Evolutionary conservation across 2,113 vertebrate species (phyloP).

Genomic region (Choloepus hoffmanni): DNA sequence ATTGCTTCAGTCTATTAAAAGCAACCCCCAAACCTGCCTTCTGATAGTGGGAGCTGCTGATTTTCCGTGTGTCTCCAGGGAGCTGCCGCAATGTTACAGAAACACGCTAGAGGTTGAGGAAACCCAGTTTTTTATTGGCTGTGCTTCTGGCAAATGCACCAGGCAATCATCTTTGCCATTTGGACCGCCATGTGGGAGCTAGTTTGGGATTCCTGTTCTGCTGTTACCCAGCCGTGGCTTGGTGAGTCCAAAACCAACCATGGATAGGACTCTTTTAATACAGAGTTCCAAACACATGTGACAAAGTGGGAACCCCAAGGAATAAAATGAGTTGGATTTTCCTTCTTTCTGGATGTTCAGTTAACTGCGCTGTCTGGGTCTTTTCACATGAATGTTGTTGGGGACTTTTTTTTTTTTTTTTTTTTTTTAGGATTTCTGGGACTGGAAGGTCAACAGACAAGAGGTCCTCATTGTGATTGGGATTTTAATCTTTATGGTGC

Average conservation of each 20-base stretch:
- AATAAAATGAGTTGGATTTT: constrained; percentile 58
- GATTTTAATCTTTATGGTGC: constrained; percentile 72
- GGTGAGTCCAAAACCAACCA: constrained; percentile 62
- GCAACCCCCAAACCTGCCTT: constrained; percentile 72
- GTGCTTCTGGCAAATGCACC: constrained; percentile 43
- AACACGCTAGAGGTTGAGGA: constrained; percentile 76
- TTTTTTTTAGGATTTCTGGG: background rate
- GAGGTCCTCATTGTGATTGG: constrained; percentile 67
- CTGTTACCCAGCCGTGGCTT: constrained; percentile 67
- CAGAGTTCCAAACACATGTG: constrained; percentile 42
- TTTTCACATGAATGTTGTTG: constrained; percentile 68
- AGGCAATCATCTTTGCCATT: constrained; percentile 55
- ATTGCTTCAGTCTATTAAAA: constrained; percentile 77
- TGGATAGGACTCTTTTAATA: constrained; percentile 36
- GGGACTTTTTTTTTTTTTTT: background rate
- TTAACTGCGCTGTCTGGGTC: constrained; percentile 55
- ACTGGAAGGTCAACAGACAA: constrained; percentile 70
- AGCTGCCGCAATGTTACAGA: constrained; percentile 68
- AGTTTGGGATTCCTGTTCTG: constrained; percentile 63
- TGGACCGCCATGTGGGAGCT: constrained; percentile 66
- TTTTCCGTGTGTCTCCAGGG: constrained; percentile 79
- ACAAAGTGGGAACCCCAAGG: constrained; percentile 50
- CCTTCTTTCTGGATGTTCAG: constrained; percentile 71
- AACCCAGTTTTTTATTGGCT: constrained; percentile 72
- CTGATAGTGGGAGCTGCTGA: constrained; percentile 65